These are phyloP conservation scores for Tigriopus californicus DNA, from an alignment of 2,888 invertebrate genomes.

Conservation along the genomic window DNA sequence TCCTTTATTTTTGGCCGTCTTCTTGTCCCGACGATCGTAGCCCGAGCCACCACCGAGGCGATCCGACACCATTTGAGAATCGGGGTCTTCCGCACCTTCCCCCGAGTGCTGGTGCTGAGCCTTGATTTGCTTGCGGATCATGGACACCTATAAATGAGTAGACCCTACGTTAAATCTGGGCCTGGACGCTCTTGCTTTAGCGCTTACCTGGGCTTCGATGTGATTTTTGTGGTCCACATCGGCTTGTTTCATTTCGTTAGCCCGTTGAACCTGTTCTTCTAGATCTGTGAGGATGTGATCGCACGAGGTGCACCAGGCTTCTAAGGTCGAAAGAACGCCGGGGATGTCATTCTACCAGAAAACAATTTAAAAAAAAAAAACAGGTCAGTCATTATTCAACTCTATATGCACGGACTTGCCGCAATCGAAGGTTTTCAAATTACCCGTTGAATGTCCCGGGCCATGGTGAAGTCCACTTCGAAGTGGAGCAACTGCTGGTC, in stretches of 20 bases:
- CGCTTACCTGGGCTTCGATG: slow-evolving; percentile 64
- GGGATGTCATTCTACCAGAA: slow-evolving; percentile 22
- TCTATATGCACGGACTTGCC: too few relatives aligned
- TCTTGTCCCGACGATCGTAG: not conserved
- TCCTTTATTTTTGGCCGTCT: not conserved
- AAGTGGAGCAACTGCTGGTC: slow-evolving; percentile 84
- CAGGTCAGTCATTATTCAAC: too few relatives aligned
- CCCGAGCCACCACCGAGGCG: not conserved
- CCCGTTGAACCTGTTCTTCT: slow-evolving; percentile 67
- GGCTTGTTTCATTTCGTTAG: slow-evolving; percentile 64
- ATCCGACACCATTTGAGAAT: slow-evolving; percentile 6
- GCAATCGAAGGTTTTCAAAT: too few relatives aligned
- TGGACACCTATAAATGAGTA: not conserved
- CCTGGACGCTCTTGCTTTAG: too few relatives aligned
- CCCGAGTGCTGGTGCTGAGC: not conserved
- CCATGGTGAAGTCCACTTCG: slow-evolving; percentile 83
- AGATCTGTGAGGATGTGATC: slow-evolving; percentile 72
- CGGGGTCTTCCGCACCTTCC: not conserved
- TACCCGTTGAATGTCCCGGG: slow-evolving; percentile 53
- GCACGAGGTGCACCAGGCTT: slow-evolving; percentile 76
- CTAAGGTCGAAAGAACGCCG: slow-evolving; percentile 22
- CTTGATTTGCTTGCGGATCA: not conserved
- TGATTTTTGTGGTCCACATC: slow-evolving; percentile 56
- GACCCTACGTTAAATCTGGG: not conserved
- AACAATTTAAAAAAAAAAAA: not conserved